phyloP scores from a whole-genome alignment of 2,888 invertebrate genomes.

The Dendrolimus pini region DNA sequence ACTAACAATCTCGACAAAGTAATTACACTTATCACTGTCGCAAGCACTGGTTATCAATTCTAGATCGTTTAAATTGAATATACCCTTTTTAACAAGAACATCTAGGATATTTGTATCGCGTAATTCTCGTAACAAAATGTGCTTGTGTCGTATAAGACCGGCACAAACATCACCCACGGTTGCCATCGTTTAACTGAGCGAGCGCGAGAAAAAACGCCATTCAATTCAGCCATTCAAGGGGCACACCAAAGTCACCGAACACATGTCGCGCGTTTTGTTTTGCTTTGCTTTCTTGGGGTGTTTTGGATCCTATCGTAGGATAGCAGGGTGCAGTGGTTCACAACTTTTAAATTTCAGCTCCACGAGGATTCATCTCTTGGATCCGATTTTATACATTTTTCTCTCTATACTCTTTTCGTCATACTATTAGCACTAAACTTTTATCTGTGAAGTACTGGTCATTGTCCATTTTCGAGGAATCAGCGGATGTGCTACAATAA shows the following conservation, averaged over 20 bases:
- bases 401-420: too few species aligned
- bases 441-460: too few species aligned
- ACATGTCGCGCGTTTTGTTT: neutral
- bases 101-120: constrained; percentile 79
- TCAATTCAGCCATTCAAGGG: constrained; percentile 20
- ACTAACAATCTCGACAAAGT: constrained; percentile 78
- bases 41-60: constrained; percentile 68
- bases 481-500: too few species aligned
- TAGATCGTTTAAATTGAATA: constrained; percentile 78
- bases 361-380: too few species aligned
- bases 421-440: too few species aligned
- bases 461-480: too few species aligned
- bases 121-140: constrained; percentile 78
- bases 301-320: neutral
- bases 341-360: too few species aligned
- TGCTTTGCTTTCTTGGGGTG: neutral
- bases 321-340: too few species aligned
- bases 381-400: too few species aligned
- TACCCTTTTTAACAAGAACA: constrained; percentile 79
- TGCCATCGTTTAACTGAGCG: constrained; percentile 66
- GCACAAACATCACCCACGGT: constrained; percentile 75
- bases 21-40: constrained; percentile 74
- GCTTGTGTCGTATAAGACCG: constrained; percentile 78
- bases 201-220: constrained; percentile 17
- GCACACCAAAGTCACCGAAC: neutral